Evolutionary conservation across 35 echinoderm and acorn worm species (phyloP).

Genomic region (Nesometra sesokonis): DNA sequence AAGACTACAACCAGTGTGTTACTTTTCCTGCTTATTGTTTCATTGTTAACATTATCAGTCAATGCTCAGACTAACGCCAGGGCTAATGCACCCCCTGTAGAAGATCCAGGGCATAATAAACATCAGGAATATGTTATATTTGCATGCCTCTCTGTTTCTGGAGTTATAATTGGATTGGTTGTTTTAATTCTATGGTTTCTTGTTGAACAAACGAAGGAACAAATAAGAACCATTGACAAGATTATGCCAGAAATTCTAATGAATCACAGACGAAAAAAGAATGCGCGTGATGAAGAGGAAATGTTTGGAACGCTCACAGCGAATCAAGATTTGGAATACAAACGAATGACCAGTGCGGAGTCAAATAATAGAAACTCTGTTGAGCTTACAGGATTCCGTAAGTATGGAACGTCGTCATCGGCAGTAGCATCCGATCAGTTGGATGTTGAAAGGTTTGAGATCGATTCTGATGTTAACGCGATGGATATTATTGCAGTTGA

Average conservation of each 20-base stretch:
- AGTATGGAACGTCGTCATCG: background rate
- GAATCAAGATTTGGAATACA: conserved; percentile 19
- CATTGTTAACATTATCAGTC: background rate
- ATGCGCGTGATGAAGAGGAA: background rate
- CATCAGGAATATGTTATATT: conserved; percentile 43
- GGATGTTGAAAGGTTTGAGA: background rate
- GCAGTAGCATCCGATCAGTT: background rate
- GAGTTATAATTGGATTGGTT: background rate
- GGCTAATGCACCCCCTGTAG: background rate
- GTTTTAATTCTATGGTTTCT: conserved; percentile 27
- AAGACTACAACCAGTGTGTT: background rate
- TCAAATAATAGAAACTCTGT: background rate
- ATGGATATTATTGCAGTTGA: background rate
- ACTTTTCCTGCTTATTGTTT: background rate
- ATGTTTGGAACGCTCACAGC: conserved; percentile 40
- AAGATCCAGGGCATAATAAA: conserved; percentile 34
- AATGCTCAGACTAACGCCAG: background rate
- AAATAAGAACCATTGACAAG: conserved; percentile 13
- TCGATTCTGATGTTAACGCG: background rate
- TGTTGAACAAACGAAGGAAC: background rate
- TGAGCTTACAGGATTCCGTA: background rate
- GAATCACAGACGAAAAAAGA: conserved; percentile 4
- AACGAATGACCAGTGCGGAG: conserved; percentile 6
- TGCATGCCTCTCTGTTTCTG: conserved; percentile 8
- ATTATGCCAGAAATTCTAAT: conserved; percentile 24